These are phyloP conservation scores for Lysiphlebus fabarum DNA, from an alignment of 1,140 invertebrate species.

Conservation along the genomic window DNA sequence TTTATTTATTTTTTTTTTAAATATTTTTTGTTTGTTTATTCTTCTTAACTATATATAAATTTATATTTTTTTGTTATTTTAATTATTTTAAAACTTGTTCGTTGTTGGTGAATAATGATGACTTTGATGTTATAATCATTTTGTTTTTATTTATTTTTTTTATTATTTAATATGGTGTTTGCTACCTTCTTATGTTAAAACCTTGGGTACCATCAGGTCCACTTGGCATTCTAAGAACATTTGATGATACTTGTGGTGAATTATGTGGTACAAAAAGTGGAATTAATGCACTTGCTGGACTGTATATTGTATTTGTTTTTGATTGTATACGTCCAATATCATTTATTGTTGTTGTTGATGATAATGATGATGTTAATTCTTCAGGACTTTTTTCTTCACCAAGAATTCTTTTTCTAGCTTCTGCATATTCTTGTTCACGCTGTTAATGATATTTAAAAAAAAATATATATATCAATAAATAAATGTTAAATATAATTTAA, in stretches of 20 bases:
- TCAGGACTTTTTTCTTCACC: constrained; percentile 77
- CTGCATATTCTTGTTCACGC: constrained; percentile 83
- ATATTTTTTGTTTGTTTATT: constrained; percentile 43
- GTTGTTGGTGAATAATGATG: background rate
- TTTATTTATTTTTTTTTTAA: constrained; percentile 49
- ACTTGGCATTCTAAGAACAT: constrained; percentile 57
- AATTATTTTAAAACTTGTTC: no score
- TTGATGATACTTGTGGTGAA: constrained; percentile 26
- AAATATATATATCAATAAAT: background rate
- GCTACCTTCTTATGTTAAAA: constrained; percentile 61
- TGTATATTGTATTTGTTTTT: constrained; percentile 20
- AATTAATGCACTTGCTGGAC: constrained; percentile 20
- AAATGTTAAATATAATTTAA: background rate
- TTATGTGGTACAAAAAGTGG: background rate
- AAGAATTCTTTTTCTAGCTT: constrained; percentile 77
- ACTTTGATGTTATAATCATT: background rate
- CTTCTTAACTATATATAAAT: constrained; percentile 14
- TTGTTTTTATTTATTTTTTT: constrained; percentile 1
- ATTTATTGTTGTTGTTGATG: constrained; percentile 54
- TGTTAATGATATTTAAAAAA: constrained; percentile 34
- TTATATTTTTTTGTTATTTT: no score
- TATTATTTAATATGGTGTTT: constrained; percentile 25
- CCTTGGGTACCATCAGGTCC: constrained; percentile 61
- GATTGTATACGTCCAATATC: constrained; percentile 19
- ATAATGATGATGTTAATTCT: constrained; percentile 63